Conservation (phyloP, 2,888 invertebrate genomes). For the Drosophila aldrichi region DNA sequence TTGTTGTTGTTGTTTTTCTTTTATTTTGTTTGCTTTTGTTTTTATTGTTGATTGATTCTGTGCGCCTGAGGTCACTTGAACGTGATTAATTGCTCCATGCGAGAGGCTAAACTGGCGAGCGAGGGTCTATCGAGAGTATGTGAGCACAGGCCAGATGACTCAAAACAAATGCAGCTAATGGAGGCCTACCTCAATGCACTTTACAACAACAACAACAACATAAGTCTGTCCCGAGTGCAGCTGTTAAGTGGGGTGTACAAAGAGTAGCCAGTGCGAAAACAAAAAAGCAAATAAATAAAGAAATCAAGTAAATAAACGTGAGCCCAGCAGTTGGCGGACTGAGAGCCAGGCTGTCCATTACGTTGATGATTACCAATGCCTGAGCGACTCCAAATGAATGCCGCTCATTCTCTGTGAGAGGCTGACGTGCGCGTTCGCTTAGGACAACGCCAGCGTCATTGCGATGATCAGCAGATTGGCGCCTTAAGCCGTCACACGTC, state of each 20-base stretch:
- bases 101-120: background rate
- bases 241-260: conserved; percentile 15
- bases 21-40: conserved; percentile 14
- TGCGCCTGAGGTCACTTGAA: conserved; percentile 71
- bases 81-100: conserved; percentile 71
- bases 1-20: conserved; percentile 18
- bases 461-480: conserved; percentile 64
- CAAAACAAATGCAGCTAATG: conserved; percentile 32
- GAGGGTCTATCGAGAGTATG: conserved; percentile 21
- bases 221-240: conserved; percentile 4
- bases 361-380: conserved; percentile 44
- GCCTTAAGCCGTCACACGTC: conserved; percentile 64
- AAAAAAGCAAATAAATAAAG: conserved; percentile 30
- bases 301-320: conserved; percentile 25
- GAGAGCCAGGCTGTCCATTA: conserved; percentile 33
- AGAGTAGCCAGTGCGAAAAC: conserved; percentile 21
- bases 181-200: conserved; percentile 56
- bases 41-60: conserved; percentile 71
- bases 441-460: conserved; percentile 49
- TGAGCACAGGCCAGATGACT: conserved; percentile 11
- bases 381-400: conserved; percentile 48
- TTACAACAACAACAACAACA: conserved; percentile 7
- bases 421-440: conserved; percentile 57
- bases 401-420: conserved; percentile 28
- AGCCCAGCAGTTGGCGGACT: conserved; percentile 19